A percentile compares a stretch with the other conserved stretches of the same genome.
phyloP scores from a whole-genome alignment of 2,113 vertebrate species.

The Triplophysa siluroides region DNA sequence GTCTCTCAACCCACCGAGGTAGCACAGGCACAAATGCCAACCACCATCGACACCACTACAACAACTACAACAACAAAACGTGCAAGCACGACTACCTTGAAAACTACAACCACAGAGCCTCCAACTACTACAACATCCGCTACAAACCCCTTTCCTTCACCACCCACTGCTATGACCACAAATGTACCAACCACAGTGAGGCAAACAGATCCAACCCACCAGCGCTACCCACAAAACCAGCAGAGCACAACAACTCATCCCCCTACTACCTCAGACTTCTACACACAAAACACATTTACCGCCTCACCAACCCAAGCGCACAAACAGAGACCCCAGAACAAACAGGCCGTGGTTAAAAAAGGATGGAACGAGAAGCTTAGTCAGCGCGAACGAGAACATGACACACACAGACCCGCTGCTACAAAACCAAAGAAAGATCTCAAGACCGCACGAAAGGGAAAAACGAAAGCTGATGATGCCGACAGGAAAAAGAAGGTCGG shows the following conservation, averaged over 20 bases:
- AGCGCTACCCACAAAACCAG: conserved; percentile 64
- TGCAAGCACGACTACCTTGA: conserved; percentile 2
- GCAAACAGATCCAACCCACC: conserved; percentile 26
- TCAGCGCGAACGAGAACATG: conserved; percentile 6
- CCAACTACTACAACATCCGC: conserved; percentile 19
- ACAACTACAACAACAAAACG: conserved; percentile 18
- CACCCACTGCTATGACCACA: conserved; percentile 40
- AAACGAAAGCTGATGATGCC: conserved; percentile 69
- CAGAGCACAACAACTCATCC: conserved; percentile 57
- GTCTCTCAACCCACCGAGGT: conserved; percentile 20
- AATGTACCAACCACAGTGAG: conserved; percentile 31
- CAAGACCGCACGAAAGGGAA: conserved; percentile 66
- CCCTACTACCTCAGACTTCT: conserved; percentile 59
- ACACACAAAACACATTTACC: conserved; percentile 63
- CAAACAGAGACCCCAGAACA: conserved; percentile 39
- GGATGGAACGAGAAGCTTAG: conserved; percentile 50
- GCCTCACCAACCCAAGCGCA: conserved; percentile 19
- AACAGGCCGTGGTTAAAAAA: conserved; percentile 53
- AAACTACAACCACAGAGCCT: conserved; percentile 26
- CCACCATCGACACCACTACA: conserved; percentile 16
- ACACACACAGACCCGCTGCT: conserved; percentile 56
- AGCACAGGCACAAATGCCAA: conserved; percentile 3
- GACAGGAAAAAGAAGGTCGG: conserved; percentile 74
- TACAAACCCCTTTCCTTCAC: conserved; percentile 31
- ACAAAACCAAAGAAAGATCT: conserved; percentile 67